Base-by-base conservation (phyloP, 2,113 vertebrate genomes). In the Osmerus eperlanus region DNA sequence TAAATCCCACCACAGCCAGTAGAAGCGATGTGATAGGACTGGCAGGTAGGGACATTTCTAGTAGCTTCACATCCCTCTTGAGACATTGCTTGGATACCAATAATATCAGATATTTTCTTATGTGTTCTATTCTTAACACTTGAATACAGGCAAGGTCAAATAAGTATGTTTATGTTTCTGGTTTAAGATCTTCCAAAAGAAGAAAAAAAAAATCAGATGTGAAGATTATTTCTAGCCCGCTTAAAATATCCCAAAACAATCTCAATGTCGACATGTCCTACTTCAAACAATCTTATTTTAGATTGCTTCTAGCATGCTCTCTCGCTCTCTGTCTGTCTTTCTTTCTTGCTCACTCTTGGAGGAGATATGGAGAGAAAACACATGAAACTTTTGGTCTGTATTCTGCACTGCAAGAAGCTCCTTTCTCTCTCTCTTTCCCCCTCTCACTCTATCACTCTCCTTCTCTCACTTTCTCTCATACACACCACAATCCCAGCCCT, bases 381-480 rank as follows among this genome's bases (percentile, higher is more conserved):
- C n/a, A 6, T 19, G 16, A 9, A 21, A 21, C 18, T 21, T 60
- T 4, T 60, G 36, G 32, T 7, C 32, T 51, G 62, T 60, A 12
- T 13, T 13, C 0, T 36, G 28, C 16, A 63, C 25, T 29, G 61
- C 14, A 29, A 18, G 61, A 47, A 11, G 32, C 8, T 3, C 16
- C 32, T 25, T 56, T 23, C 21, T 23, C 19, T 19, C 76, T 78
- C 66, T 79, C 73, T 67, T 74, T 76, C 68, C 36, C 36, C 8
- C 32, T 32, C 32, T 32, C 32, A 5, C 32, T 41, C 3, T 41
- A 3, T 32, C 29, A 32, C 29, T 32, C 36, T 41, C 16, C 7
- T n/a, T n/a, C n/a, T n/a, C n/a, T 19, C 75, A 61, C 66, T 73
- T 73, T 78, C 65, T 79, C 73, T 67, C 74, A 74, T 68, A 23